These are phyloP conservation scores for Drosophila teissieri DNA, from an alignment of 1,140 invertebrate species.

Conservation along the genomic window DNA sequence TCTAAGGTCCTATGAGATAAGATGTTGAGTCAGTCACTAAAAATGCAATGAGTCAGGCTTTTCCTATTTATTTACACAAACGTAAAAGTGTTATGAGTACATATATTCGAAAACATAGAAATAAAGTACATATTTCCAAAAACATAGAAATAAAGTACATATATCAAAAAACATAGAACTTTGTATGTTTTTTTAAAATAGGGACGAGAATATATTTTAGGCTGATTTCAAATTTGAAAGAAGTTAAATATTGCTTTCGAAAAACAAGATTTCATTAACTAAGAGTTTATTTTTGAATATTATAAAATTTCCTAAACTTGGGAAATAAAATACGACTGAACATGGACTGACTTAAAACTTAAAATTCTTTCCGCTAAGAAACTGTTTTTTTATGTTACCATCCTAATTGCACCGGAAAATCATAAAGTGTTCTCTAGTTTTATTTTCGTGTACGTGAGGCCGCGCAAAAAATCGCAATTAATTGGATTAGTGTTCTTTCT, in stretches of 20 bases:
- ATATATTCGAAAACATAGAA: too few species aligned
- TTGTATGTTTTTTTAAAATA: too few species aligned
- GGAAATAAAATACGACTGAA: background rate
- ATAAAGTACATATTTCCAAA: too few species aligned
- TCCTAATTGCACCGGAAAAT: background rate
- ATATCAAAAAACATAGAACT: background rate
- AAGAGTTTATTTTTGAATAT: too few species aligned
- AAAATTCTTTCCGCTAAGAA: background rate
- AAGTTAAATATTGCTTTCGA: too few species aligned
- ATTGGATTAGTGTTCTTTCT: constrained; percentile 12
- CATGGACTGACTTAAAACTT: background rate
- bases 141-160: too few species aligned
- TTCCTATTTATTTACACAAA: background rate
- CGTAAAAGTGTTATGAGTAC: background rate
- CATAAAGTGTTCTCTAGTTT: background rate
- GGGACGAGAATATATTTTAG: too few species aligned
- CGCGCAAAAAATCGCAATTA: constrained; percentile 5
- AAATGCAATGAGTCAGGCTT: constrained; percentile 5
- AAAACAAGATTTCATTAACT: too few species aligned
- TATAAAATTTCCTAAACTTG: background rate
- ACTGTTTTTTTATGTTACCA: background rate
- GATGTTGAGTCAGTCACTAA: constrained; percentile 1
- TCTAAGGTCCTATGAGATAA: background rate
- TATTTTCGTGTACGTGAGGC: background rate
- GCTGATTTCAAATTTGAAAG: too few species aligned